Evolutionary conservation across 2,797 vertebrate species (phyloP).

Genomic region (Centropyge bicolor): DNA sequence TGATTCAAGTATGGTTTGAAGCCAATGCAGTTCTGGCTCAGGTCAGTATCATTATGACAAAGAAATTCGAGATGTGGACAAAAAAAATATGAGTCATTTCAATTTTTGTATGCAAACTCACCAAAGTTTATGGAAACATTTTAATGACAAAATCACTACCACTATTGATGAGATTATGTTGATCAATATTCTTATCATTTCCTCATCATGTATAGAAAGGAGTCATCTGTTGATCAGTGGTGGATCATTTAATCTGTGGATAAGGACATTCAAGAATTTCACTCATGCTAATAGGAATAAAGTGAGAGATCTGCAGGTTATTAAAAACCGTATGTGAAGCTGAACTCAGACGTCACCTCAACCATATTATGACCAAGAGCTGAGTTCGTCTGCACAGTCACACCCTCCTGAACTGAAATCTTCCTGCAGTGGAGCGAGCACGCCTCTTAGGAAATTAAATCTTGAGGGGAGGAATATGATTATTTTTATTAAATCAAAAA

Average conservation of each 20-base stretch:
- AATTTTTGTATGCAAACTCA: slow-evolving; percentile 19
- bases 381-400: slow-evolving; percentile 13
- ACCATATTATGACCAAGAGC: slow-evolving; percentile 23
- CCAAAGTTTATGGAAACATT: slow-evolving; percentile 1
- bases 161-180: not conserved
- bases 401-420: slow-evolving; percentile 21
- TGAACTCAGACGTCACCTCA: slow-evolving; percentile 25
- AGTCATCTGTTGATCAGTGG: not conserved
- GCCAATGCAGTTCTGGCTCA: slow-evolving; percentile 5
- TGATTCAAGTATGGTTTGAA: slow-evolving; percentile 9
- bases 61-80: not conserved
- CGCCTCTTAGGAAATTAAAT: slow-evolving; percentile 36
- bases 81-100: slow-evolving; percentile 13
- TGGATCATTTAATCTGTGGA: not conserved
- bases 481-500: slow-evolving; percentile 52
- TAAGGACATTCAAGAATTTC: not conserved
- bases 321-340: slow-evolving; percentile 23
- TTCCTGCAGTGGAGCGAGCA: slow-evolving; percentile 2
- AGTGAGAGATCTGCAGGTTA: slow-evolving; percentile 11
- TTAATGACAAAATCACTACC: not conserved
- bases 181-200: not conserved
- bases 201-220: not conserved
- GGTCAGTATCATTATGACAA: slow-evolving; percentile 6
- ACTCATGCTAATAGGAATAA: not conserved
- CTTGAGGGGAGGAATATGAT: slow-evolving; percentile 28